Base-by-base conservation (phyloP, 2,888 invertebrate genomes). In the Neoitamus cyanurus region DNA sequence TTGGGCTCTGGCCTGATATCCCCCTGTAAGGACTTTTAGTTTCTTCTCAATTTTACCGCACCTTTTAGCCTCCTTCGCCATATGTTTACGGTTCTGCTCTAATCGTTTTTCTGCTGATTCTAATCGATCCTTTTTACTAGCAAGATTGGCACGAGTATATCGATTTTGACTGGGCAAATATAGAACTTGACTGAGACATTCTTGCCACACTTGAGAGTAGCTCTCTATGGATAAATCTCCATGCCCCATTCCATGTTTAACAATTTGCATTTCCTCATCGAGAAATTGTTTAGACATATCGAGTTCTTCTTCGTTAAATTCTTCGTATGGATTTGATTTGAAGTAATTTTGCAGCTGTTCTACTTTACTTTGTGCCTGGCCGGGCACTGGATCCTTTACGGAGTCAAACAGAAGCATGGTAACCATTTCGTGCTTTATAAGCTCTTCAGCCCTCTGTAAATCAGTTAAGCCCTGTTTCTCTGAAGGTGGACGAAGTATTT, bases 41-140 rank as follows among this genome's bases (percentile, higher is more conserved):
- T 98, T 99, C 91, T 99, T 99, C 91, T 99, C 99, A 93, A 98
- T 95, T 92, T 99, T 99, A 0, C 97, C 97, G 80, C 99, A 99
- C 85, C 96, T 94, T 91, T 99, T 99, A 0, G 99, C 99, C 91
- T 99, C 98, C 87, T 95, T 96, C 0, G 97, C 96, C 99, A 99
- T 99, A 91, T 98, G 98, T 85, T 94, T 94, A 87, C 99, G 94
- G 91, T 99, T 98, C 90, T 96, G 96, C 91, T 99, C 99, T 42
- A 99, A 92, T 86, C 96, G 93, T 89, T 98, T 97, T 89, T 99
- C 98, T 0, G 96, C 94, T 0, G 98, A 97, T 90, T 99, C 98
- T 83, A 99, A 93, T 69, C 98, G 93, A 91, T 99, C 99, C 90
- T 99, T 99, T 90, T 98, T 99, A 89, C 97, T 97, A 2, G 98